A percentile compares a stretch with the other conserved stretches of the same genome.
Conservation (phyloP, 1,140 invertebrate genomes). For the Chrysopa pallens region DNA sequence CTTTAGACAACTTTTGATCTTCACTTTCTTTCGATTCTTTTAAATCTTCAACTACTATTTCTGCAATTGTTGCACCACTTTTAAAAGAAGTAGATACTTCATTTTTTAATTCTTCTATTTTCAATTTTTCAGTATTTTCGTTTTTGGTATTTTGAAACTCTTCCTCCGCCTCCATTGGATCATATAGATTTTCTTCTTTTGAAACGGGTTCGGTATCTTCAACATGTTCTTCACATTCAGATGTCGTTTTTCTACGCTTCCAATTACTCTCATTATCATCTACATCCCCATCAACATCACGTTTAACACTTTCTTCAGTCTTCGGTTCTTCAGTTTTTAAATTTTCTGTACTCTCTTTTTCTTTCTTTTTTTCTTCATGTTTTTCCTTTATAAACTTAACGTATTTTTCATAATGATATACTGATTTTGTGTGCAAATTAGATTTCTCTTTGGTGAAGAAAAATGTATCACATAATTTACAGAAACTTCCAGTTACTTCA, state of each 20-base stretch:
- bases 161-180: slow-evolving; percentile 15
- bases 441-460: slow-evolving; percentile 22
- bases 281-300: background rate
- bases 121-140: background rate
- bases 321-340: too few species aligned
- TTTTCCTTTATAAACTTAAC: slow-evolving; percentile 16
- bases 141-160: slow-evolving; percentile 1
- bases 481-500: background rate
- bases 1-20: too few species aligned
- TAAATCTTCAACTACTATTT: too few species aligned
- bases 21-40: too few species aligned
- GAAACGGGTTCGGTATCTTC: background rate
- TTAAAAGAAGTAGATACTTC: too few species aligned
- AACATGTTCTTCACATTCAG: background rate
- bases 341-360: too few species aligned
- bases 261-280: slow-evolving; percentile 13
- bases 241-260: slow-evolving; percentile 5
- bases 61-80: too few species aligned
- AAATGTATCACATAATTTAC: background rate
- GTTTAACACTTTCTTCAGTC: too few species aligned
- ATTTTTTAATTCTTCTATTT: too few species aligned
- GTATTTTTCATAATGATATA: slow-evolving; percentile 21
- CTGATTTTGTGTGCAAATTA: slow-evolving; percentile 28
- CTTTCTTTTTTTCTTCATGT: slow-evolving; percentile 15
- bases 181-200: slow-evolving; percentile 11